Percentiles rank a stretch among this genome's conserved stretches.
phyloP scores from a whole-genome alignment of 2,113 vertebrate species.

The Notarius quadriscutis region DNA sequence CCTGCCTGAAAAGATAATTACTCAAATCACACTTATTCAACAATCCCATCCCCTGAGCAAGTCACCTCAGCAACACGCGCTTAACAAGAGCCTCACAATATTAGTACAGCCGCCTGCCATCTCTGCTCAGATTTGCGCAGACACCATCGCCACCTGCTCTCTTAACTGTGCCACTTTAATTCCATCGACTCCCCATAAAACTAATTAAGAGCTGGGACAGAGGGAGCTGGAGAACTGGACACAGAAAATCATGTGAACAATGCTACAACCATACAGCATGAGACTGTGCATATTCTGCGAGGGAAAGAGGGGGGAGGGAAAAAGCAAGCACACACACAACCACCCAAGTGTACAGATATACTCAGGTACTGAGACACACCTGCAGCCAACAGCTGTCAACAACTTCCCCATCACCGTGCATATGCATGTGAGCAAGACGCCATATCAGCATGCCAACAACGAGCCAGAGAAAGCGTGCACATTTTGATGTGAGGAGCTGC shows the following conservation, averaged over 20 bases:
- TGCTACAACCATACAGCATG: slow-evolving; percentile 12
- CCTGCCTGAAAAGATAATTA: slow-evolving; percentile 62
- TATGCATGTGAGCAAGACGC: neutral
- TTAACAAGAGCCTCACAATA: neutral
- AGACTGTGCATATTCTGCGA: neutral
- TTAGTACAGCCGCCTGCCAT: neutral
- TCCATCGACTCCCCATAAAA: neutral
- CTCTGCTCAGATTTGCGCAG: too few species aligned
- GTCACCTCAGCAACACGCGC: neutral
- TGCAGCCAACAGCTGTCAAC: slow-evolving; percentile 46
- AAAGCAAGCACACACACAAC: neutral
- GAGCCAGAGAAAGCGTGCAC: neutral
- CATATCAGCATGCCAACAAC: neutral
- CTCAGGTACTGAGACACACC: slow-evolving; percentile 41
- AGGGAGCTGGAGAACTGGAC: slow-evolving; percentile 31
- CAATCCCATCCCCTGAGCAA: slow-evolving; percentile 60
- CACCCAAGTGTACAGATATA: slow-evolving; percentile 17
- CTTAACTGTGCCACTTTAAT: neutral
- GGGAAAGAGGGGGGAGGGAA: neutral
- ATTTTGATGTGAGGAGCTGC: neutral
- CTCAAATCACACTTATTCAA: slow-evolving; percentile 66
- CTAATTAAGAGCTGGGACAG: neutral
- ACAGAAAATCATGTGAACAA: slow-evolving; percentile 13
- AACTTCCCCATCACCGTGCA: slow-evolving; percentile 6
- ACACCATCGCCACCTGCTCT: neutral